phyloP scores from a whole-genome alignment of 1,140 invertebrate species.

The Frieseomelitta varia region DNA sequence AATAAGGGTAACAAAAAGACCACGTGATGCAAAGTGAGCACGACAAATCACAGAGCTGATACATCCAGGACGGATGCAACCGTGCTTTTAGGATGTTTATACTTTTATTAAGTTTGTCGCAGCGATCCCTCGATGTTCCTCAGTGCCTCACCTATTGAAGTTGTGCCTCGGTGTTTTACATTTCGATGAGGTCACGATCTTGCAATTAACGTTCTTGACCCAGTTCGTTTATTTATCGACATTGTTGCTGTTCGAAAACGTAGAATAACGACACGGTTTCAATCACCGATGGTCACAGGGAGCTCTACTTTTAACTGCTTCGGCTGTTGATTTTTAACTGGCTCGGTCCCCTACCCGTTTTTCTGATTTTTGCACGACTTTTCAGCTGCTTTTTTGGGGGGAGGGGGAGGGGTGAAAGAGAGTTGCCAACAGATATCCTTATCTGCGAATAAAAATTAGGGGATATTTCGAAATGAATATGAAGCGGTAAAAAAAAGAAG shows the following conservation, averaged over 20 bases:
- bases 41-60: slow-evolving; percentile 53
- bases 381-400: too few species aligned
- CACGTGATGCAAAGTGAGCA: slow-evolving; percentile 1
- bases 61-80: slow-evolving; percentile 8
- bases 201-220: slow-evolving; percentile 32
- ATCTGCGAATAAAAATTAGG: neutral
- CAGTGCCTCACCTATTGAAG: slow-evolving; percentile 3
- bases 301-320: neutral
- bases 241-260: neutral
- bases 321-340: neutral
- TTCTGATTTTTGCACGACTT: neutral
- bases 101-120: slow-evolving; percentile 30
- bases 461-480: too few species aligned
- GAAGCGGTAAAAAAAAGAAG: too few species aligned
- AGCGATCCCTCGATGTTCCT: slow-evolving; percentile 9
- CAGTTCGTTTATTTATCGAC: slow-evolving; percentile 16
- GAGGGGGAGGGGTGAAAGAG: neutral
- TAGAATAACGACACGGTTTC: neutral
- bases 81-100: slow-evolving; percentile 22
- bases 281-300: too few species aligned
- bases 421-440: neutral
- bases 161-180: neutral
- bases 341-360: neutral
- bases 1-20: neutral
- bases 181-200: neutral